A percentile compares a stretch with the other conserved stretches of the same genome.
Evolutionary conservation across 2,888 invertebrate genomes (phyloP).

Genomic region (Temnothorax rugatulus): DNA sequence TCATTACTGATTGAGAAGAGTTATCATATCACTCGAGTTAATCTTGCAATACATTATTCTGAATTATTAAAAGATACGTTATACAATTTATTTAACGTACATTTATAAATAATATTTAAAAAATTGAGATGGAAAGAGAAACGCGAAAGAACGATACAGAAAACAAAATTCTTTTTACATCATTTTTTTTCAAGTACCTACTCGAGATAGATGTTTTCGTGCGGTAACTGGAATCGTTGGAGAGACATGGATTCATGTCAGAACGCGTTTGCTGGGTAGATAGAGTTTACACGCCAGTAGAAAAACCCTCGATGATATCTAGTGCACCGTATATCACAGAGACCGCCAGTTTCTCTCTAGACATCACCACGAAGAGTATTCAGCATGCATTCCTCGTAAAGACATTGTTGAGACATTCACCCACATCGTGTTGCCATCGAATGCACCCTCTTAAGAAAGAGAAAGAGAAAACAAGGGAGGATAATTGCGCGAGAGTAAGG

Average conservation of each 20-base stretch:
- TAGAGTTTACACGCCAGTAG: slow-evolving; percentile 36
- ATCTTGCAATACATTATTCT: neutral
- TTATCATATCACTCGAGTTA: neutral
- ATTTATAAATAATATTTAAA: neutral
- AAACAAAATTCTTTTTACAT: neutral
- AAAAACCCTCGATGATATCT: slow-evolving; percentile 61
- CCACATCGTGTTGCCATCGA: slow-evolving; percentile 50
- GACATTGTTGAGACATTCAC: slow-evolving; percentile 29
- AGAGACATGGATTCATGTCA: neutral
- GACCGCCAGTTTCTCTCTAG: slow-evolving; percentile 67
- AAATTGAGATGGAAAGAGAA: neutral
- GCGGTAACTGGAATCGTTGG: neutral
- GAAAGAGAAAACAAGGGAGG: neutral
- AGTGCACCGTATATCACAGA: slow-evolving; percentile 70
- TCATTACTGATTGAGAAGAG: neutral
- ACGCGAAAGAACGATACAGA: neutral
- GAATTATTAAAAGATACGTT: neutral
- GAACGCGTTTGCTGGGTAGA: slow-evolving; percentile 36
- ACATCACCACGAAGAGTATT: slow-evolving; percentile 59
- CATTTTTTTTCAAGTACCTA: neutral
- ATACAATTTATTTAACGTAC: neutral
- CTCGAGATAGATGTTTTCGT: neutral
- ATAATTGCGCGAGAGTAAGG: slow-evolving; percentile 58
- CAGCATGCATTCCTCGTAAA: slow-evolving; percentile 50
- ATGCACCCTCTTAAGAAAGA: slow-evolving; percentile 67